Evolutionary conservation across 2,113 vertebrate species (phyloP).

Genomic region (Zeus faber): DNA sequence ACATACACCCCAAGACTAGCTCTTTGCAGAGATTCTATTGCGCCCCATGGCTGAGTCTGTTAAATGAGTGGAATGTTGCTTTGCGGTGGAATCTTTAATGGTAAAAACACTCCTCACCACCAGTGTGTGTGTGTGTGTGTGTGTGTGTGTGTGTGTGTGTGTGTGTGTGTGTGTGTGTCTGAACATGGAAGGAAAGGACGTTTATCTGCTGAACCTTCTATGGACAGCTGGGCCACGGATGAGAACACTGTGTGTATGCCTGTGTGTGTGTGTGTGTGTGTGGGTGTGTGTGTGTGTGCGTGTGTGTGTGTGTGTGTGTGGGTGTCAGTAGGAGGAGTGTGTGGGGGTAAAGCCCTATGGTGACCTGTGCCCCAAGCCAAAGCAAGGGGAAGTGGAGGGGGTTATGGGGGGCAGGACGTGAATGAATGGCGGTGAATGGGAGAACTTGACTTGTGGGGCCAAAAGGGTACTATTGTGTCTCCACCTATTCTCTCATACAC

Average conservation of each 20-base stretch:
- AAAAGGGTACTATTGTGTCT: conserved; percentile 68
- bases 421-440: conserved; percentile 66
- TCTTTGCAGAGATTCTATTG: too few species aligned
- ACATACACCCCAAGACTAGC: too few species aligned
- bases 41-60: too few species aligned
- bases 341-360: conserved; percentile 60
- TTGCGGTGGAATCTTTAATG: too few species aligned
- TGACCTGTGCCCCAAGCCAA: conserved; percentile 72
- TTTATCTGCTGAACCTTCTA: too few species aligned
- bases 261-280: conserved; percentile 25
- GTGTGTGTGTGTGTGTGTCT: conserved; percentile 12
- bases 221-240: conserved; percentile 50
- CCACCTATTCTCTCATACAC: conserved; percentile 50
- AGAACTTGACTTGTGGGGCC: conserved; percentile 78
- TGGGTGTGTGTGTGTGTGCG: conserved; percentile 34
- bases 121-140: conserved; percentile 13
- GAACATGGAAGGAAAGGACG: neutral
- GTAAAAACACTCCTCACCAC: neutral
- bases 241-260: conserved; percentile 43
- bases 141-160: conserved; percentile 12
- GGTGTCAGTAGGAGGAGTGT: too few species aligned
- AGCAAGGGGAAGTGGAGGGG: conserved; percentile 71
- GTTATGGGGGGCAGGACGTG: conserved; percentile 33
- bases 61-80: too few species aligned
- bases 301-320: too few species aligned